phyloP scores from a whole-genome alignment of 1,140 invertebrate genomes.

The Brachionus asplanchnoidis region DNA sequence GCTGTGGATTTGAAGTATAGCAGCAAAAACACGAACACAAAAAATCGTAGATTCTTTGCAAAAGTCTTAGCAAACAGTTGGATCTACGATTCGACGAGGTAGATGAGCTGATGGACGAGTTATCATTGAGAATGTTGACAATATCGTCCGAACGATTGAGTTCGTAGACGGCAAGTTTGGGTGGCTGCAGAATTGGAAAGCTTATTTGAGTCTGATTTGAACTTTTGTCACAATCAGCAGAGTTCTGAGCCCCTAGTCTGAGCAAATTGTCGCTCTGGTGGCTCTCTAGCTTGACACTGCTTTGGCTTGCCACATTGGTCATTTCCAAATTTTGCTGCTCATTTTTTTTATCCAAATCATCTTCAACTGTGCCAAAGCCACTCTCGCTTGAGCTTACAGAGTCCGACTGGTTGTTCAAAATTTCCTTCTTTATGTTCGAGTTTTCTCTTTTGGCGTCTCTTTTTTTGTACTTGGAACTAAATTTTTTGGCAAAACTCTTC shows the following conservation, averaged over 20 bases:
- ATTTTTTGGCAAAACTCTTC: constrained; percentile 9
- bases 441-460: not conserved
- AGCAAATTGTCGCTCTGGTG: not conserved
- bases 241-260: not conserved
- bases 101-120: constrained; percentile 23
- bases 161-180: not conserved
- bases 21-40: constrained; percentile 21
- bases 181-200: constrained; percentile 34
- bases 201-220: not conserved
- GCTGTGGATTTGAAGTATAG: not conserved
- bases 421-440: not conserved
- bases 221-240: not conserved
- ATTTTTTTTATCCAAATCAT: constrained; percentile 5
- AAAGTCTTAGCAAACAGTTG: not conserved
- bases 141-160: constrained; percentile 11
- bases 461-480: constrained; percentile 31
- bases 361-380: constrained; percentile 30
- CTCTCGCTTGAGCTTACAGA: constrained; percentile 11
- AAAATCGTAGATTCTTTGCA: not conserved
- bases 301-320: not conserved
- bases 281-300: not conserved
- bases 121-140: constrained; percentile 37
- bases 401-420: constrained; percentile 1
- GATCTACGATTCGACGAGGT: not conserved
- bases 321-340: not conserved